Evolutionary conservation across 1,140 invertebrate species (phyloP), one percentile per base, ranked within the genome.

Genomic region (Phenacoccus solenopsis): DNA sequence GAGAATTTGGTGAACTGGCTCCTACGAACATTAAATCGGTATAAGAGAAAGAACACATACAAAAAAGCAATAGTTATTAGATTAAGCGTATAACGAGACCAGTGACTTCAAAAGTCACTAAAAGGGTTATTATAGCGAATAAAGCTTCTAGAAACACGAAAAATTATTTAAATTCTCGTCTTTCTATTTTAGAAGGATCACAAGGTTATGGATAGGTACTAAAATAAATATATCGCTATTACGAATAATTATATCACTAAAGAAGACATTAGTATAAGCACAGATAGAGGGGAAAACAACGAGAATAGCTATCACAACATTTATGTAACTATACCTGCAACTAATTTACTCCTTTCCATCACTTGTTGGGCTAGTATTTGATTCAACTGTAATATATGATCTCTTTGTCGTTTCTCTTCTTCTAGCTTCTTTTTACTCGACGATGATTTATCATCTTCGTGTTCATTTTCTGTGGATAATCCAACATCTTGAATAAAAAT

Each of bases 361-460:
- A 95, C 93, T 84, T 96, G 90, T 76, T 90, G 87, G n/a, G 92
- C 93, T 72, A 96, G 80, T 74, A 93, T 91, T 80, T 94, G 92
- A 82, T 93, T 93, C 70, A 96, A 82, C 75, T 91, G 89, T 56
- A 96, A 81, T 74, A 95, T 82, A 77, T 94, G 90, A 75, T 94
- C 90, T 30, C 92, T 83, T 75, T 93, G 90, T 72, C 87, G 83
- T 78, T 93, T 94, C 76, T 94, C 91, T 75, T 90, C 89, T 27
- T 83, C 86, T 30, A 90, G 83, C 77, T 90, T 83, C 67, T 81
- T 80, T 71, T 81, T 83, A 35, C 81, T 70, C 10, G 75, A 77
- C 24, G 78, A 75, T 0, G 79, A 78, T 69, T 79, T 78, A 70
- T 81, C 77, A 25, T 77, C 70, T 35, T 78, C 75, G 61, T 77